Percentiles rank a stretch among this genome's conserved stretches.
phyloP scores from a whole-genome alignment of 2,888 invertebrate genomes.

The Pseudeuparius sepicola region DNA sequence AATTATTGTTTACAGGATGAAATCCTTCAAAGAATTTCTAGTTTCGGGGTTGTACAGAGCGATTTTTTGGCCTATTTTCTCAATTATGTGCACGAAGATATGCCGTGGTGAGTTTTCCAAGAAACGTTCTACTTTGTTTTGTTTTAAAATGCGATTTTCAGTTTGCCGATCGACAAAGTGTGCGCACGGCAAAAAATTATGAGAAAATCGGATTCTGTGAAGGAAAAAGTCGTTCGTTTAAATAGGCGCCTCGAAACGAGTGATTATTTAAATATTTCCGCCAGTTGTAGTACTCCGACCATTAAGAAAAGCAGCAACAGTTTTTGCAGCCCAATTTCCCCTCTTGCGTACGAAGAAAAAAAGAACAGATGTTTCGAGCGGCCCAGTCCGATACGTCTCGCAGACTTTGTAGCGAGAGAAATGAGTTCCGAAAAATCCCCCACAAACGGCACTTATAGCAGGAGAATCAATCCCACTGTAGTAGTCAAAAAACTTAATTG shows the following conservation, averaged over 20 bases:
- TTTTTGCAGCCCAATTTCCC: constrained; percentile 30
- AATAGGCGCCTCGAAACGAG: constrained; percentile 1
- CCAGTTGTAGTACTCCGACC: constrained; percentile 4
- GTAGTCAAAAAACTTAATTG: constrained; percentile 23
- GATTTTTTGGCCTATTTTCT: constrained; percentile 36
- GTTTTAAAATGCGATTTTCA: constrained; percentile 2
- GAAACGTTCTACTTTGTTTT: not conserved
- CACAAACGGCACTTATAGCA: constrained; percentile 16
- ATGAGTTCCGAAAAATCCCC: constrained; percentile 21
- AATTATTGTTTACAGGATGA: too few relatives aligned
- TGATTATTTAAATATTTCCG: too few relatives aligned
- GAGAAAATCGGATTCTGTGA: too few relatives aligned
- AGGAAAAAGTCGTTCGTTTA: too few relatives aligned
- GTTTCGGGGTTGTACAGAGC: constrained; percentile 26
- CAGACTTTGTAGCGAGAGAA: constrained; percentile 35
- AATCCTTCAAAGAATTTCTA: constrained; percentile 16
- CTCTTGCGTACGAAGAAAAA: too few relatives aligned
- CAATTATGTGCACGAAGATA: constrained; percentile 35
- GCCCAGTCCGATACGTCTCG: constrained; percentile 34
- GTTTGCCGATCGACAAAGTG: too few relatives aligned
- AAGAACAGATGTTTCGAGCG: too few relatives aligned
- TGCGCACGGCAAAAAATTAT: too few relatives aligned
- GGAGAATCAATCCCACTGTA: constrained; percentile 45
- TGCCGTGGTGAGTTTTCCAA: constrained; percentile 30
- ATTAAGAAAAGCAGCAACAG: constrained; percentile 14